phyloP scores from a whole-genome alignment of 2,888 invertebrate genomes.

The Drosophila prostipennis region DNA sequence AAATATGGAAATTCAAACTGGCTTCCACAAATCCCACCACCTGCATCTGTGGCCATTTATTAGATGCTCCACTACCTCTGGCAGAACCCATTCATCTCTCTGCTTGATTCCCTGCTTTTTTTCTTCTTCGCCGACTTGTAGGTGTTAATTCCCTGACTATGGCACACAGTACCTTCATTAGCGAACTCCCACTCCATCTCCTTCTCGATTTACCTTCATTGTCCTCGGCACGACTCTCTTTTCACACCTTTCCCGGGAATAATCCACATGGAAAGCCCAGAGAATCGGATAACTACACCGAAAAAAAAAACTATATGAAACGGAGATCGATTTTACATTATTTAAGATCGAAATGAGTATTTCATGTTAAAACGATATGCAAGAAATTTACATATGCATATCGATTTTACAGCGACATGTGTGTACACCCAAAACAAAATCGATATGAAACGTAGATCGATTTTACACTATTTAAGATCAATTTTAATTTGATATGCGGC shows the following conservation, averaged over 20 bases:
- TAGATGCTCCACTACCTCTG: conserved; percentile 7
- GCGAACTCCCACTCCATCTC: conserved; percentile 30
- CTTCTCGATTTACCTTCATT: conserved; percentile 7
- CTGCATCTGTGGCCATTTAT: conserved; percentile 5
- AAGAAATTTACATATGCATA: too few relatives aligned
- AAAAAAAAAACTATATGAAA: too few relatives aligned
- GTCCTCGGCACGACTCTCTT: conserved; percentile 20
- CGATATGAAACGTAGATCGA: too few relatives aligned
- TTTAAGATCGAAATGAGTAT: too few relatives aligned
- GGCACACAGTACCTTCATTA: conserved; percentile 56
- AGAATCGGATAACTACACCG: conserved; percentile 1
- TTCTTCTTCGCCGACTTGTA: too few relatives aligned
- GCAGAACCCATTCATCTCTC: conserved; percentile 18
- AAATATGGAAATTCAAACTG: not conserved
- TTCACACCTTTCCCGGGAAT: conserved; percentile 56
- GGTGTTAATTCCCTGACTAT: conserved; percentile 53
- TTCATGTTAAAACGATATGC: too few relatives aligned
- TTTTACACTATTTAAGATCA: too few relatives aligned
- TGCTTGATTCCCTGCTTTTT: conserved; percentile 17
- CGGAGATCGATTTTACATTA: too few relatives aligned
- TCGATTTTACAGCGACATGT: too few relatives aligned
- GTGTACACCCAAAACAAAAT: too few relatives aligned
- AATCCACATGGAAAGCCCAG: not conserved
- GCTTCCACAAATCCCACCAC: not conserved
- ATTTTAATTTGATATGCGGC: too few relatives aligned